Evolutionary conservation across 2,888 invertebrate species (phyloP).

Genomic region (Griposia aprilina): DNA sequence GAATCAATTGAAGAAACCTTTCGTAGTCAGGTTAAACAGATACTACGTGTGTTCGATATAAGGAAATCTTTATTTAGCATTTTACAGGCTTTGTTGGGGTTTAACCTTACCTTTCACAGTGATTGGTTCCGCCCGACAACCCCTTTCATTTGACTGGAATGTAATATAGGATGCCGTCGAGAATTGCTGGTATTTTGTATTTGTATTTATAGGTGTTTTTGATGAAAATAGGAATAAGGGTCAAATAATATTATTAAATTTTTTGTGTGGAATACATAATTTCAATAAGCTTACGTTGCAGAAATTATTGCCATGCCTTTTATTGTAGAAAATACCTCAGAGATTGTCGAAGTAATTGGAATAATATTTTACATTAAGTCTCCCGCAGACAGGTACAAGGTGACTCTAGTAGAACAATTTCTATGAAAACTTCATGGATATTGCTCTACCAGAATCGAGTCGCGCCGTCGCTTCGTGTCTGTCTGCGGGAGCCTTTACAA

Average conservation of each 20-base stretch:
- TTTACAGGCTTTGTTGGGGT: conserved; percentile 74
- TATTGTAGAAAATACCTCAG: neutral
- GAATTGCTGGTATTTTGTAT: conserved; percentile 36
- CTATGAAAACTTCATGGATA: too few relatives aligned
- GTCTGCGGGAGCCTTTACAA: neutral
- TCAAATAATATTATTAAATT: too few relatives aligned
- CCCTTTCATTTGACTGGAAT: conserved; percentile 66
- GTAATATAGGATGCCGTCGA: conserved; percentile 36
- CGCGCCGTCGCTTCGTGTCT: too few relatives aligned
- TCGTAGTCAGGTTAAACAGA: conserved; percentile 57
- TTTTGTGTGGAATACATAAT: neutral
- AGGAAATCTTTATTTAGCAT: conserved; percentile 76
- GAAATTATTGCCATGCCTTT: too few relatives aligned
- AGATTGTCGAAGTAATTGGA: neutral
- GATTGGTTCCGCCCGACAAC: conserved; percentile 77
- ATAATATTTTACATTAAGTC: neutral
- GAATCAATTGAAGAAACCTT: conserved; percentile 59
- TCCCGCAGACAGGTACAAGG: too few relatives aligned
- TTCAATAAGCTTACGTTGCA: neutral
- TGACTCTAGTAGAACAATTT: too few relatives aligned
- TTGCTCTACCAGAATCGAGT: too few relatives aligned
- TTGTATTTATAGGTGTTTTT: neutral
- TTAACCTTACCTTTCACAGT: conserved; percentile 80
- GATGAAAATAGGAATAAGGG: neutral
- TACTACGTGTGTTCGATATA: conserved; percentile 70